Conservation (phyloP, 2,888 invertebrate genomes). For the Augochlorella aurata region DNA sequence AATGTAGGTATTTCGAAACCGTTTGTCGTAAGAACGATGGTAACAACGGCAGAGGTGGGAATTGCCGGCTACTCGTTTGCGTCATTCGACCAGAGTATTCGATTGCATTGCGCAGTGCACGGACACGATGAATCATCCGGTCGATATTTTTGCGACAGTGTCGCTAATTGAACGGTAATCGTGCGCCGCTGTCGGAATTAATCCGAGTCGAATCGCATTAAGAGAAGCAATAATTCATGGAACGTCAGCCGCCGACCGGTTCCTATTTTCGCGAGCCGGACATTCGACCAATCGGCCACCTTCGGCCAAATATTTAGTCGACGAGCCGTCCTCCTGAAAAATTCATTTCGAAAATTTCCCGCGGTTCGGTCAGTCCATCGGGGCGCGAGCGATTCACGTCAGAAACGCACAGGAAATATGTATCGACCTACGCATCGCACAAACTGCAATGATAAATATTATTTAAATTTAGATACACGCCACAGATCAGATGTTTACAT, state of each 20-base stretch:
- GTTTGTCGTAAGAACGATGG: background rate
- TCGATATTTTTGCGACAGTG: conserved; percentile 15
- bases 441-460: conserved; percentile 33
- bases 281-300: background rate
- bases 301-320: background rate
- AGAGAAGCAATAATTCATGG: conserved; percentile 30
- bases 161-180: conserved; percentile 34
- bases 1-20: too few species aligned
- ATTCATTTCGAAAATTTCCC: conserved; percentile 8
- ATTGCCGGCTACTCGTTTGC: conserved; percentile 2
- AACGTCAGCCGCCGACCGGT: background rate
- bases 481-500: conserved; percentile 15
- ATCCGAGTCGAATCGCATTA: background rate
- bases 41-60: background rate
- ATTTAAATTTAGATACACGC: conserved; percentile 23
- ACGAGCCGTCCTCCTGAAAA: conserved; percentile 7
- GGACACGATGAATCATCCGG: background rate
- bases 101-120: conserved; percentile 12
- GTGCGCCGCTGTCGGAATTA: background rate
- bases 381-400: background rate
- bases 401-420: too few species aligned
- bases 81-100: conserved; percentile 9
- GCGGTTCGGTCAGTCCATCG: background rate
- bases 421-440: too few species aligned
- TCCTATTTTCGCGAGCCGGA: conserved; percentile 2